Evolutionary conservation across 2,797 vertebrate genomes (phyloP).

Genomic region (Cyprinella venusta): DNA sequence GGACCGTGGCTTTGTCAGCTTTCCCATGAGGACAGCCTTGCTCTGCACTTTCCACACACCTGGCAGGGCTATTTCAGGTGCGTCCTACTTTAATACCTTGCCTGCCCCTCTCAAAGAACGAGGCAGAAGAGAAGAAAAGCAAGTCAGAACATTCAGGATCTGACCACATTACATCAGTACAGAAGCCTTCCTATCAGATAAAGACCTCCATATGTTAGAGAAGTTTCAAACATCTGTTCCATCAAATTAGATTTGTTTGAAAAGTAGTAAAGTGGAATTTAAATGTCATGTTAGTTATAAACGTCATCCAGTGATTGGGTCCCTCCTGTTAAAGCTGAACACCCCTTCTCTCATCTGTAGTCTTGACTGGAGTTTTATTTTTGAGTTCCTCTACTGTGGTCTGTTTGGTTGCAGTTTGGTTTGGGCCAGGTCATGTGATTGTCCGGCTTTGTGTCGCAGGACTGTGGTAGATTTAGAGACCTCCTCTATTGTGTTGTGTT

Average conservation of each 20-base stretch:
- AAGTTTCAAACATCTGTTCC: slow-evolving; percentile 9
- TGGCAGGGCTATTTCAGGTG: slow-evolving; percentile 76
- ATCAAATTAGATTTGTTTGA: slow-evolving; percentile 3
- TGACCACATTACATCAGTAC: background rate
- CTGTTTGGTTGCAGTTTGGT: slow-evolving; percentile 24
- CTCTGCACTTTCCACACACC: slow-evolving; percentile 62
- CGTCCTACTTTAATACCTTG: slow-evolving; percentile 68
- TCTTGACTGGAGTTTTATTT: background rate
- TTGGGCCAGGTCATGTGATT: slow-evolving; percentile 16
- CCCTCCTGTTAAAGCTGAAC: background rate
- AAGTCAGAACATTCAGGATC: slow-evolving; percentile 5
- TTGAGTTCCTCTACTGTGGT: background rate
- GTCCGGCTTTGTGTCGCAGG: slow-evolving; percentile 28
- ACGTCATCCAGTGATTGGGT: background rate
- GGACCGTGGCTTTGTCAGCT: slow-evolving; percentile 35
- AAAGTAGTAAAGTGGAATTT: background rate
- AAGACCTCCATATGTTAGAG: background rate
- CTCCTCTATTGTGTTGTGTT: slow-evolving; percentile 43
- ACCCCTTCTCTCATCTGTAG: background rate
- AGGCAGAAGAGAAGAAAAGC: slow-evolving; percentile 31
- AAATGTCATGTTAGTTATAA: background rate
- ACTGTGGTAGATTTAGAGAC: background rate
- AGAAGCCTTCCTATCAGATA: background rate
- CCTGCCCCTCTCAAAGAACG: background rate
- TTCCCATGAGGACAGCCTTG: slow-evolving; percentile 28